Percentiles rank a stretch among this genome's conserved stretches.
These are phyloP conservation scores for Acronicta psi DNA, from an alignment of 2,888 invertebrate species.

Conservation along the genomic window DNA sequence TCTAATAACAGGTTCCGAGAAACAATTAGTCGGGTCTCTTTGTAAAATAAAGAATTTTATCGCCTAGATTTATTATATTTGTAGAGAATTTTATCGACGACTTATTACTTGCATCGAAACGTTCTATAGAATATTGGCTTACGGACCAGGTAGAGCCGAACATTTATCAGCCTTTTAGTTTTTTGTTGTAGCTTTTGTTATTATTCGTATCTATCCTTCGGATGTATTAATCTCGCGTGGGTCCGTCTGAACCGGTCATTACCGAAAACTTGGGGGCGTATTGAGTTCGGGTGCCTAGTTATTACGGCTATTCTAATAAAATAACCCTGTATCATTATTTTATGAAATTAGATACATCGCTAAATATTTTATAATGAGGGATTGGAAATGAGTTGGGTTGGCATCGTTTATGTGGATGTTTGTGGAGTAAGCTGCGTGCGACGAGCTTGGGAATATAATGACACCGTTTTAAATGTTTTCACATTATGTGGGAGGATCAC, in stretches of 20 bases:
- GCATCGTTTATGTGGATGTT: slow-evolving; percentile 73
- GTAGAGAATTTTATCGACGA: slow-evolving; percentile 82
- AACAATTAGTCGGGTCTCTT: slow-evolving; percentile 84
- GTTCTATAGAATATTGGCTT: slow-evolving; percentile 67
- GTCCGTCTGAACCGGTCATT: slow-evolving; percentile 85
- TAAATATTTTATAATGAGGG: slow-evolving; percentile 88
- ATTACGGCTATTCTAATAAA: slow-evolving; percentile 87
- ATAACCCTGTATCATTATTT: slow-evolving; percentile 85
- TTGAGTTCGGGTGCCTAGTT: slow-evolving; percentile 86
- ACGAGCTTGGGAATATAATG: slow-evolving; percentile 67
- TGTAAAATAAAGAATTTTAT: slow-evolving; percentile 82
- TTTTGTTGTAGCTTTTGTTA: slow-evolving; percentile 85
- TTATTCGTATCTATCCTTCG: slow-evolving; percentile 83
- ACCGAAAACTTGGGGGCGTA: slow-evolving; percentile 87
- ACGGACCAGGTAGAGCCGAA: slow-evolving; percentile 80
- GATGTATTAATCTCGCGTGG: slow-evolving; percentile 87
- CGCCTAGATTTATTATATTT: slow-evolving; percentile 86
- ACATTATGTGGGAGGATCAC: slow-evolving; percentile 57
- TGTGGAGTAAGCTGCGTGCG: slow-evolving; percentile 68
- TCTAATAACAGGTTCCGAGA: slow-evolving; percentile 81
- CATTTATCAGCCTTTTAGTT: slow-evolving; percentile 86
- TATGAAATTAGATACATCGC: slow-evolving; percentile 87
- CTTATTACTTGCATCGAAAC: slow-evolving; percentile 70
- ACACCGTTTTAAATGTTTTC: slow-evolving; percentile 68
- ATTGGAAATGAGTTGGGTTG: slow-evolving; percentile 76